Evolutionary conservation across 2,113 vertebrate species (phyloP).

Genomic region (Corvus moneduloides): DNA sequence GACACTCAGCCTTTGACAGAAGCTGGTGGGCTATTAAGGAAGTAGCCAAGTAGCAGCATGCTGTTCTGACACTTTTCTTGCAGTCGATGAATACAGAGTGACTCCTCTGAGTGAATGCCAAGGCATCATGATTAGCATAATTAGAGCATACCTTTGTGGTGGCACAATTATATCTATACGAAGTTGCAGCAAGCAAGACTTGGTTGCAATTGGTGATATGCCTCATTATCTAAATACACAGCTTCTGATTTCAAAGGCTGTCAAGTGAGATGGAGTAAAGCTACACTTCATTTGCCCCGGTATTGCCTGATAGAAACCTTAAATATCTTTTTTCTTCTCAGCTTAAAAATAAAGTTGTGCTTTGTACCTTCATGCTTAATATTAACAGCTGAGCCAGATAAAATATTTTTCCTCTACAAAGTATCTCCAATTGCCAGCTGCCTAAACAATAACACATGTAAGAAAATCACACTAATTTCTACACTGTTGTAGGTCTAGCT

Average conservation of each 20-base stretch:
- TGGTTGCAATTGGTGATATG: slow-evolving; percentile 29
- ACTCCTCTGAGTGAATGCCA: slow-evolving; percentile 59
- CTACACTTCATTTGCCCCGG: neutral
- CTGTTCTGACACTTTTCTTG: slow-evolving; percentile 64
- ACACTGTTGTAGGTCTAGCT: neutral
- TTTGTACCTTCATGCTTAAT: neutral
- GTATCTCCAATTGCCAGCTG: neutral
- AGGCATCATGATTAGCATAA: slow-evolving; percentile 61
- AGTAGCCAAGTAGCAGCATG: slow-evolving; percentile 67
- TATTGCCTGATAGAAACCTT: neutral
- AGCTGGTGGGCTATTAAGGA: slow-evolving; percentile 68
- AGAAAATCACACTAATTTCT: slow-evolving; percentile 39
- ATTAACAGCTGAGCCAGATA: slow-evolving; percentile 4
- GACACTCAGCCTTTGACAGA: slow-evolving; percentile 67
- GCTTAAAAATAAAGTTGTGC: neutral
- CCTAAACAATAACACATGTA: neutral
- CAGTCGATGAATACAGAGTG: slow-evolving; percentile 46
- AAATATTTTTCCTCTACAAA: neutral
- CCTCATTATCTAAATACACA: slow-evolving; percentile 2
- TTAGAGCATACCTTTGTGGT: slow-evolving; percentile 65
- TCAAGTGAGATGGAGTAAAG: neutral
- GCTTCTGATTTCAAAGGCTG: slow-evolving; percentile 4
- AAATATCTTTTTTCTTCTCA: neutral
- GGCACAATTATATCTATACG: slow-evolving; percentile 37
- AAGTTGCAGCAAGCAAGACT: slow-evolving; percentile 37